These are phyloP conservation scores for Melanophora roralis DNA, from an alignment of 2,888 invertebrate genomes.

Conservation along the genomic window DNA sequence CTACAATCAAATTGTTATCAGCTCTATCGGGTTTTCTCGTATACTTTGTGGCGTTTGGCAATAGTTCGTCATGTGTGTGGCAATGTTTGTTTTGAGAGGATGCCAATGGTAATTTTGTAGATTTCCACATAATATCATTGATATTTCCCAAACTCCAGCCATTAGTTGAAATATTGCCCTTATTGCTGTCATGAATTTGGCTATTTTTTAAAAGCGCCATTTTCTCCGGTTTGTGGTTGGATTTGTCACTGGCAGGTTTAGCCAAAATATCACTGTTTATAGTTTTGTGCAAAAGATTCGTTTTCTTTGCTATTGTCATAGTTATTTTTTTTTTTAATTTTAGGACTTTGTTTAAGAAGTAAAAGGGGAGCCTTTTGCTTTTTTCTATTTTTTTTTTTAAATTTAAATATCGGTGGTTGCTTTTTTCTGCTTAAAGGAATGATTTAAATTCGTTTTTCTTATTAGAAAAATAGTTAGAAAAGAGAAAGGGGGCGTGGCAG, in stretches of 20 bases:
- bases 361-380: no score
- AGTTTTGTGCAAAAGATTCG: constrained; percentile 54
- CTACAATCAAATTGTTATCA: constrained; percentile 7
- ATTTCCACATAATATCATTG: constrained; percentile 2
- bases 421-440: constrained; percentile 14
- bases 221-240: not conserved
- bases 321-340: constrained; percentile 49
- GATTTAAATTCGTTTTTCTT: not conserved
- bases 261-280: constrained; percentile 49
- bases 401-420: constrained; percentile 45
- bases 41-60: constrained; percentile 52
- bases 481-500: constrained; percentile 65
- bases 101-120: constrained; percentile 36
- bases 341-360: no score
- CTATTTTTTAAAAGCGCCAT: constrained; percentile 5
- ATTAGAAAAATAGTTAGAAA: not conserved
- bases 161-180: not conserved
- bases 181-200: not conserved
- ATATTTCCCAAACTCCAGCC: no score
- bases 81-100: constrained; percentile 21
- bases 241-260: constrained; percentile 36
- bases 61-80: constrained; percentile 57
- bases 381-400: not conserved
- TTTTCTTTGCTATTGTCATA: constrained; percentile 53
- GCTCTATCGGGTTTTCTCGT: constrained; percentile 44